Evolutionary conservation across 2,888 invertebrate species (phyloP), one percentile per base, ranked within the genome.

Genomic region (Pollenia angustigena): DNA sequence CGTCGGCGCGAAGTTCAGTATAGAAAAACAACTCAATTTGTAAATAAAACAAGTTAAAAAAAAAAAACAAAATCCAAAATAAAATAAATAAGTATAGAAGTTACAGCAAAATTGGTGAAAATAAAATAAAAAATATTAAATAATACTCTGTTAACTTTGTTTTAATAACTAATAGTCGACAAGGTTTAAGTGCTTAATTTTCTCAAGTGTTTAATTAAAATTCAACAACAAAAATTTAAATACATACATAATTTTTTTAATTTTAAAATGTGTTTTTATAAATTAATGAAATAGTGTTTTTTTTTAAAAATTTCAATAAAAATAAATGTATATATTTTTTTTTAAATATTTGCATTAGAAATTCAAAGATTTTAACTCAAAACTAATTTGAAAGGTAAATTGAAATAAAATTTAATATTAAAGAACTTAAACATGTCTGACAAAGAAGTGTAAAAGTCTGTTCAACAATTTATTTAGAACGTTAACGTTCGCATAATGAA

Each of bases 1-100:
- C 79, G 74, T 64, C 62, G 74, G 79, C 62, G 82, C 58, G 71
- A 16, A 50, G 12, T 40, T 79, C 50, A 52, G 12, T n/a, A 81
- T 66, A 66, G 2, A 74, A 58, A 64, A 76, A 48, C 44, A n/a
- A 52, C 64, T 71, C 18, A 48, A 54, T 16, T 32, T 8, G 6
- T 74, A 60, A 23, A 23, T 16, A 52, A 71, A 80, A 69, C 42
- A 69, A 60, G 14, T 50, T 3, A 62, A 54, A 74, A 44, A 54
- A 74, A 44, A 56, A 68, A 69, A 68, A 52, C 9, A 46, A 76
- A 54, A 44, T 1, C 16, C 2, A 66, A 76, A 60, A 32, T 58
- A 66, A 60, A 14, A n/a, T 14, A 54, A 54, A 16, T 54, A n/a
- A n/a, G n/a, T n/a, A n/a, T 44, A 44, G 23, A 75, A 52, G n/a